Evolutionary conservation across 2,888 invertebrate species (phyloP).

Genomic region (Fissipunctia ypsillon): DNA sequence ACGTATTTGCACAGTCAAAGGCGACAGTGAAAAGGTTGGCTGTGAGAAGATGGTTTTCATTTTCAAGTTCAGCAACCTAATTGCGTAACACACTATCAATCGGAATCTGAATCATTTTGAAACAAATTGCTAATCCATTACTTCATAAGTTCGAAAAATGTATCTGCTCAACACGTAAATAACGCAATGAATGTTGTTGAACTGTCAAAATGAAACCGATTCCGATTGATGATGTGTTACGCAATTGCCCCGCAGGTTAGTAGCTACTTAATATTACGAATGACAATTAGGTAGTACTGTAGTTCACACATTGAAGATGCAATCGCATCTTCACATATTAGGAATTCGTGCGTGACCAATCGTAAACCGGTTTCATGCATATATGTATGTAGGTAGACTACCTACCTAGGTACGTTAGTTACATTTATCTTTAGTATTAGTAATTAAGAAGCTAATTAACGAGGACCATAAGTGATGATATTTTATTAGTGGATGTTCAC

Average conservation of each 20-base stretch:
- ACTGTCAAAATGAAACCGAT: too few species aligned
- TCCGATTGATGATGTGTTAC: too few species aligned
- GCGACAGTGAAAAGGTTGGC: background rate
- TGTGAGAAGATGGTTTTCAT: background rate
- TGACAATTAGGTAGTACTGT: background rate
- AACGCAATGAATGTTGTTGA: too few species aligned
- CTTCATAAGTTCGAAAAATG: too few species aligned
- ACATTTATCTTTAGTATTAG: conserved; percentile 26
- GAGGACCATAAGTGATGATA: background rate
- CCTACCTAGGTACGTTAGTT: background rate
- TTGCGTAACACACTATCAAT: too few species aligned
- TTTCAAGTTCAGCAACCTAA: too few species aligned
- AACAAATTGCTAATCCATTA: too few species aligned
- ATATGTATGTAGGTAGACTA: conserved; percentile 1
- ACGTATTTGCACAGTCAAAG: background rate
- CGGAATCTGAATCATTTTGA: too few species aligned
- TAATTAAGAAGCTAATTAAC: conserved; percentile 16
- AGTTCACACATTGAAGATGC: conserved; percentile 13
- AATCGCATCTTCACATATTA: conserved; percentile 19
- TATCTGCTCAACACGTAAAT: too few species aligned
- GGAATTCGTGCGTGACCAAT: conserved; percentile 25
- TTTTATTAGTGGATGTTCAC: conserved; percentile 24
- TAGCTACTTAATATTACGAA: conserved; percentile 13
- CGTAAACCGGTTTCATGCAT: conserved; percentile 19
- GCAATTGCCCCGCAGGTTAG: too few species aligned